Conservation (phyloP, 2,797 vertebrate genomes). For the Telmatherina bonti region DNA sequence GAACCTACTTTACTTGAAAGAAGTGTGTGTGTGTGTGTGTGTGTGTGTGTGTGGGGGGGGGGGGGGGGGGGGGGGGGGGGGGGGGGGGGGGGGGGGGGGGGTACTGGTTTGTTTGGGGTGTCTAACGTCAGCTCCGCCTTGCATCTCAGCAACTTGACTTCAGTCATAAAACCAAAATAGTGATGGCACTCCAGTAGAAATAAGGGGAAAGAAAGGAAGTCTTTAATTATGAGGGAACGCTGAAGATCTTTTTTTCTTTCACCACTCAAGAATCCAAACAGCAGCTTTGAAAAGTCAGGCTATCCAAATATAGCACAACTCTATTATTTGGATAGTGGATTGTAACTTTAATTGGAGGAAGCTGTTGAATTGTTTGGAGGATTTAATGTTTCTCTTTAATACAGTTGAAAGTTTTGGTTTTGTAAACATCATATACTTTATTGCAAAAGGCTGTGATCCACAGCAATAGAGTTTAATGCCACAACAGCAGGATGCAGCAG, state of each 20-base stretch:
- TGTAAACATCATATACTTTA: not conserved
- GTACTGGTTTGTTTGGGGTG: not conserved
- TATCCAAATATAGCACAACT: not conserved
- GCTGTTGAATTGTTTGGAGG: not conserved
- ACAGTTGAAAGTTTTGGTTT: not conserved
- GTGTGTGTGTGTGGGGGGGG: too few species aligned
- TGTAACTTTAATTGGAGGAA: not conserved
- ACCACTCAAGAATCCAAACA: not conserved
- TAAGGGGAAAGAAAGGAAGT: too few species aligned
- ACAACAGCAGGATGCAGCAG: conserved; percentile 30
- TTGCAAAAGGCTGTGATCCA: not conserved
- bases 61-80: too few species aligned
- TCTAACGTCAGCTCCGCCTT: not conserved
- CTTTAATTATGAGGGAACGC: not conserved
- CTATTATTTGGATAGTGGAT: conserved; percentile 9
- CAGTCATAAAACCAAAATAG: not conserved
- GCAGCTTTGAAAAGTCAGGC: not conserved
- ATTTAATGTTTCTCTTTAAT: not conserved
- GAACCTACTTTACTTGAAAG: conserved; percentile 5
- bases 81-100: too few species aligned
- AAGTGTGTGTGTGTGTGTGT: too few species aligned
- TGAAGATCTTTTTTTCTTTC: too few species aligned
- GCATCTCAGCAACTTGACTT: not conserved
- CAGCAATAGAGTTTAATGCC: conserved; percentile 15
- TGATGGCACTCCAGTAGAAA: not conserved